A percentile compares a stretch with the other conserved stretches of the same genome.
These are phyloP conservation scores for Sepiola atlantica DNA, from an alignment of 2,888 invertebrate genomes.

Conservation along the genomic window DNA sequence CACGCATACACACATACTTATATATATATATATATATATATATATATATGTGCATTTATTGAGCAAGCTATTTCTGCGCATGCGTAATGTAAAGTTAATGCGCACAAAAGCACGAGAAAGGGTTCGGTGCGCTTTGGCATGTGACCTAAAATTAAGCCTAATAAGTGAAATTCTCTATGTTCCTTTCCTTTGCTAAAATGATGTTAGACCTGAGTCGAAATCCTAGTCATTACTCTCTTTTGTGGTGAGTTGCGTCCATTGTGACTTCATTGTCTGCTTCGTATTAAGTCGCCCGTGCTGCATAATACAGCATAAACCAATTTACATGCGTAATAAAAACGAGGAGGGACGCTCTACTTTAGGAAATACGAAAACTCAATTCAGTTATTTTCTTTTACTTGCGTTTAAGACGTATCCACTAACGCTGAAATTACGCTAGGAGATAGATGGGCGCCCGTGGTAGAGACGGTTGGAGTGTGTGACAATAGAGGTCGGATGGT, in stretches of 20 bases:
- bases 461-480: not conserved
- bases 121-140: not conserved
- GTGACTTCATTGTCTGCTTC: not conserved
- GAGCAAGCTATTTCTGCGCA: not conserved
- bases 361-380: not conserved
- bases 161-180: not conserved
- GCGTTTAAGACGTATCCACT: not conserved
- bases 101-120: not conserved
- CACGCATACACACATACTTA: no score
- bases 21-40: not conserved
- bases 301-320: not conserved
- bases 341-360: not conserved
- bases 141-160: conserved; percentile 9
- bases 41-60: not conserved
- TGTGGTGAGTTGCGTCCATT: not conserved
- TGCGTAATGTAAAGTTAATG: not conserved
- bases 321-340: conserved; percentile 20
- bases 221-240: not conserved
- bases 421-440: not conserved
- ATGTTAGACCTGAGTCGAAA: not conserved
- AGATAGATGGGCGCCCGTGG: not conserved
- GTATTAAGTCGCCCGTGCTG: not conserved
- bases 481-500: not conserved
- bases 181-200: not conserved
- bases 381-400: not conserved